Conservation (phyloP, 2,888 invertebrate genomes). For the Drosophila aldrichi region DNA sequence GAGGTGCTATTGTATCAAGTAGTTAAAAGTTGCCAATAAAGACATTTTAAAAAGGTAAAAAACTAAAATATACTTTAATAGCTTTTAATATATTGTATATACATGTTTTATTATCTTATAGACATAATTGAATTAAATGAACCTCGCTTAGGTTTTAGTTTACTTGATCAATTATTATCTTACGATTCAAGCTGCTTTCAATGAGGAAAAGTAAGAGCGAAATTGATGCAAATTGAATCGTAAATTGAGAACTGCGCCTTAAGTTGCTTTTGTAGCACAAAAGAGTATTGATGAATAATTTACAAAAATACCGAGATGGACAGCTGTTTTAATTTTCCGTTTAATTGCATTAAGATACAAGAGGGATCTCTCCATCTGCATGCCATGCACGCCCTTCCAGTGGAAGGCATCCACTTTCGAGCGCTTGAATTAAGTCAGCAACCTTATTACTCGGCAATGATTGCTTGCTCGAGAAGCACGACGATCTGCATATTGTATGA, state of each 20-base stretch:
- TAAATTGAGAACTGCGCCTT: neutral
- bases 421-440: slow-evolving; percentile 62
- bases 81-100: neutral
- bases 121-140: neutral
- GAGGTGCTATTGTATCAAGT: too few species aligned
- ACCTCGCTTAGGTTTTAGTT: neutral
- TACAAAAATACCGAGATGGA: slow-evolving; percentile 20
- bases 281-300: slow-evolving; percentile 10
- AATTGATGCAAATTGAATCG: neutral
- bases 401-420: slow-evolving; percentile 27
- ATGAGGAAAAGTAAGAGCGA: neutral
- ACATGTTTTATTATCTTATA: neutral
- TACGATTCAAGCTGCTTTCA: neutral
- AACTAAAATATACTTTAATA: neutral
- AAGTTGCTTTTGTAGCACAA: slow-evolving; percentile 13
- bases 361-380: slow-evolving; percentile 17
- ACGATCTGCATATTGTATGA: slow-evolving; percentile 19
- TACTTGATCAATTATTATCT: neutral
- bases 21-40: neutral
- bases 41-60: too few species aligned
- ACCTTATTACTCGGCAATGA: slow-evolving; percentile 58
- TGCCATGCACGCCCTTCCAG: slow-evolving; percentile 15
- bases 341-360: slow-evolving; percentile 33
- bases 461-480: slow-evolving; percentile 39
- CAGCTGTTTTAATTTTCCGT: slow-evolving; percentile 31